These are phyloP conservation scores for Amphiprion ocellaris DNA, from an alignment of 2,113 vertebrate genomes.

Conservation along the genomic window DNA sequence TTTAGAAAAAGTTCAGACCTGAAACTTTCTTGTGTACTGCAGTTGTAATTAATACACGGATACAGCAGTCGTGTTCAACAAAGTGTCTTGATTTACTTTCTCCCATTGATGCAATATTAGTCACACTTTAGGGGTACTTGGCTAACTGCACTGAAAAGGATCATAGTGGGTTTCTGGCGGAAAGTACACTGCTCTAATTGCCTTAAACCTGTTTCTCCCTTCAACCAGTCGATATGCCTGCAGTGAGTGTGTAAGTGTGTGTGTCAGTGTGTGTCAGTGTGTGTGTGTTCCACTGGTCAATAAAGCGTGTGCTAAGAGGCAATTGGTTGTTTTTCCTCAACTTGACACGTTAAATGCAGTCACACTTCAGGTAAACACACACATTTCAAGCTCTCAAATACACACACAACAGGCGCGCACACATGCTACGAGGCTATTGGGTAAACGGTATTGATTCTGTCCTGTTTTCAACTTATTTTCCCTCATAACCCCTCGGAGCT, in stretches of 20 bases:
- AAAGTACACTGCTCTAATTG: slow-evolving; percentile 77
- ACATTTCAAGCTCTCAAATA: slow-evolving; percentile 13
- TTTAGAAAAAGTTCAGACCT: neutral
- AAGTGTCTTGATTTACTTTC: slow-evolving; percentile 46
- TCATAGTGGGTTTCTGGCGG: slow-evolving; percentile 65
- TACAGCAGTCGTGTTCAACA: slow-evolving; percentile 11
- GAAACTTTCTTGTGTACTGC: neutral
- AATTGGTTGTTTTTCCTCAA: slow-evolving; percentile 82
- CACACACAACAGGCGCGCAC: neutral
- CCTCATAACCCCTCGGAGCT: slow-evolving; percentile 69
- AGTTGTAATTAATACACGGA: neutral
- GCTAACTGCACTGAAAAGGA: slow-evolving; percentile 65
- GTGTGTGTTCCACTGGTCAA: slow-evolving; percentile 69
- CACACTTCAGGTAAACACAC: slow-evolving; percentile 75
- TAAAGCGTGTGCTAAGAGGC: slow-evolving; percentile 77
- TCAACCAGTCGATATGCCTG: slow-evolving; percentile 70
- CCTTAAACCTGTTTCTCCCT: slow-evolving; percentile 75
- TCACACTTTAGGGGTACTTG: slow-evolving; percentile 59
- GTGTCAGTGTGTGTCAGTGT: slow-evolving; percentile 34
- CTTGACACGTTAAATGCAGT: slow-evolving; percentile 79
- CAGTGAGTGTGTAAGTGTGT: slow-evolving; percentile 54
- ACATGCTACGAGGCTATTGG: slow-evolving; percentile 39
- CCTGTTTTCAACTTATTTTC: slow-evolving; percentile 77
- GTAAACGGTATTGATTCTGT: slow-evolving; percentile 77
- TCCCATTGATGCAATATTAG: slow-evolving; percentile 57